phyloP scores from a whole-genome alignment of 2,888 invertebrate genomes.

The Aspidapion aeneum region DNA sequence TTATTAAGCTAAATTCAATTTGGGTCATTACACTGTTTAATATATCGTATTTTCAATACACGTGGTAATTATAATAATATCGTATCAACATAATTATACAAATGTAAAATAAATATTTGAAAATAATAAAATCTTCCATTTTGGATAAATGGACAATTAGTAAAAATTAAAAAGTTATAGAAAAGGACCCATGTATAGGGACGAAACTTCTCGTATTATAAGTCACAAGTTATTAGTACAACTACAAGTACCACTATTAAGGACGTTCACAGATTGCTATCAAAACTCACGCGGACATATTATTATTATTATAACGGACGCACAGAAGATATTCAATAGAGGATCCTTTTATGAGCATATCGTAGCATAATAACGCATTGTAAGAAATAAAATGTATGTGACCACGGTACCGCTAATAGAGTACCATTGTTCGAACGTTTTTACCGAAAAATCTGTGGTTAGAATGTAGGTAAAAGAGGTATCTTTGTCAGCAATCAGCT shows the following conservation, averaged over 20 bases:
- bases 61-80: too few relatives aligned
- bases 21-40: too few relatives aligned
- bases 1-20: too few relatives aligned
- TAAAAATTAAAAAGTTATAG: too few relatives aligned
- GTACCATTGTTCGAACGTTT: background rate
- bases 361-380: background rate
- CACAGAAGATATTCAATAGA: background rate
- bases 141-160: too few relatives aligned
- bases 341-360: background rate
- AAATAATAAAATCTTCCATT: too few relatives aligned
- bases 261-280: background rate
- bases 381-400: background rate
- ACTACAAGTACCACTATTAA: background rate
- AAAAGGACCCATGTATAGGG: too few relatives aligned
- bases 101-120: too few relatives aligned
- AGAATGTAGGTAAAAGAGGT: background rate
- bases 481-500: background rate
- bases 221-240: too few relatives aligned
- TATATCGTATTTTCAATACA: too few relatives aligned
- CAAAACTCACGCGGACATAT: background rate
- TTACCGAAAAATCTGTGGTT: background rate
- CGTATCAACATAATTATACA: too few relatives aligned
- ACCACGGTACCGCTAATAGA: background rate
- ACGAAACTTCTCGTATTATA: too few relatives aligned
- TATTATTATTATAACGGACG: background rate